Conservation (phyloP, 2,797 vertebrate genomes). For the Neopelma chrysocephalum region DNA sequence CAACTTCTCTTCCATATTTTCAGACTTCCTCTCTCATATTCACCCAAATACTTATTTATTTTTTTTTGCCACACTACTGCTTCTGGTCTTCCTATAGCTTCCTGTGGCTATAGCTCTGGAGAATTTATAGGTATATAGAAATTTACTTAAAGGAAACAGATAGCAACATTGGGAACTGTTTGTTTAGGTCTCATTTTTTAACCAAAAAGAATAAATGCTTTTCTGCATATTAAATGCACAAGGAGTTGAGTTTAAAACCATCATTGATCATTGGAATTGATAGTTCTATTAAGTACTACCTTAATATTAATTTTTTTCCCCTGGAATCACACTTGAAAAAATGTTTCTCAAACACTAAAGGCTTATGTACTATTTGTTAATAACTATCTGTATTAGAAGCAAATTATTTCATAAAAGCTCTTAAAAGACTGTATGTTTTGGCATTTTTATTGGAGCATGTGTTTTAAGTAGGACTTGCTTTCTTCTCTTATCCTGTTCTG, state of each 20-base stretch:
- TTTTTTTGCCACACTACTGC: not conserved
- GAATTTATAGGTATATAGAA: not conserved
- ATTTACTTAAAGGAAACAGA: not conserved
- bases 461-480: not conserved
- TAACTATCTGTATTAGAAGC: conserved; percentile 31
- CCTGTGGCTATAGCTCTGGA: not conserved
- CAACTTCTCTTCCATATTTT: not conserved
- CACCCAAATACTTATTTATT: not conserved
- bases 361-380: conserved; percentile 13
- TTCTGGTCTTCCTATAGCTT: not conserved
- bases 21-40: not conserved
- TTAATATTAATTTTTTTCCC: conserved; percentile 20
- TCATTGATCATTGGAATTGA: conserved; percentile 1
- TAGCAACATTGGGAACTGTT: not conserved
- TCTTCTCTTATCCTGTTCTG: not conserved
- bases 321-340: not conserved
- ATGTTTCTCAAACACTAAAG: conserved; percentile 7
- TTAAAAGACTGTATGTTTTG: conserved; percentile 2
- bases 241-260: not conserved
- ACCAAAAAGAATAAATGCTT: not conserved
- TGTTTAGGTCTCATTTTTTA: not conserved
- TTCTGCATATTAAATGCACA: conserved; percentile 5
- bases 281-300: conserved; percentile 31
- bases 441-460: not conserved
- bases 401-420: conserved; percentile 50